Evolutionary conservation across 2,888 invertebrate species (phyloP), one percentile per base, ranked within the genome.

Genomic region (Eulithis testata): DNA sequence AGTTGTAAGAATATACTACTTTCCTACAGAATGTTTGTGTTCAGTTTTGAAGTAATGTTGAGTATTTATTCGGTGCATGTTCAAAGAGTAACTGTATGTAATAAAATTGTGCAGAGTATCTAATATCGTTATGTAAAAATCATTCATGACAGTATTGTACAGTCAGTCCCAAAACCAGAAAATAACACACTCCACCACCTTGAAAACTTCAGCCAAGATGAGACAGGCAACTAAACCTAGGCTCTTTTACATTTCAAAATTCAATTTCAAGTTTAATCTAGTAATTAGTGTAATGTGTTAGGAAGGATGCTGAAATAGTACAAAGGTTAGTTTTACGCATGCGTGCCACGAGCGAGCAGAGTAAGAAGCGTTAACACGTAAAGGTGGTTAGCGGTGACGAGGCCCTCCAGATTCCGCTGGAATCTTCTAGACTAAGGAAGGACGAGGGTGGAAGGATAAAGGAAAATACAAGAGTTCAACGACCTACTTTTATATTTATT

Each of bases 271-370:
- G 73, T 76, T 75, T 79, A 75, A 68, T 76, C 76, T 78, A 77
- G 40, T 78, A 58, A 56, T 85, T 88, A 86, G 86, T 90, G 85
- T 86, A 85, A 80, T 74, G 84, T 88, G 88, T 91, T 91, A 90
- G 85, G 83, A 85, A 83, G 85, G 86, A 90, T 88, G 91, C 92
- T 93, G 92, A 92, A 93, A 91, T 87, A 63, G 86, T 90, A 85
- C 83, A 88, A 89, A 89, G 85, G 89, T 92, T 93, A 92, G 88
- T 92, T 72, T 84, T 90, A 90, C 81, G 86, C 91, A 91, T 90
- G 91, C 92, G 89, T 91, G 91, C 91, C 76, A 81, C 88, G 81
- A 88, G 83, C 87, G 87, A 90, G 90, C 91, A 74, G 80, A 88
- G 85, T 86, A 86, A 84, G 75, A 90, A 90, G 89, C 90, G 65